Evolutionary conservation across 2,888 invertebrate genomes (phyloP).

Genomic region (Aromia moschata): DNA sequence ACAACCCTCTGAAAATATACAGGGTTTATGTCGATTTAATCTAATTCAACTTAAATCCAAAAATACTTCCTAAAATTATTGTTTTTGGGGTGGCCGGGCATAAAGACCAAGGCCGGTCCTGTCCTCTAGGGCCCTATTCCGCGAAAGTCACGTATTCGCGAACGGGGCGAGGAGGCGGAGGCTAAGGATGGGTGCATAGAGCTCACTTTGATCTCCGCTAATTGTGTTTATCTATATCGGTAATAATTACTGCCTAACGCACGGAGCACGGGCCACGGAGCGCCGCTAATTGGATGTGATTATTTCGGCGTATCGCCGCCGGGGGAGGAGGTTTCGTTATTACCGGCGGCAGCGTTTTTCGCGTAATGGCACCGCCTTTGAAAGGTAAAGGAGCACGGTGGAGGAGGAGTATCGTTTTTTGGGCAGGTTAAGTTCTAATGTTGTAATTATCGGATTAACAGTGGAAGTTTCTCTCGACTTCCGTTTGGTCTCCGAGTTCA

Average conservation of each 20-base stretch:
- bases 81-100: no score
- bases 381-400: not conserved
- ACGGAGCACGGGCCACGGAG: conserved; percentile 31
- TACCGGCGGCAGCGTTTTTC: not conserved
- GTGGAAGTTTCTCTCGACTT: no score
- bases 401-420: not conserved
- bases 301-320: conserved; percentile 23
- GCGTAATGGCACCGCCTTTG: not conserved
- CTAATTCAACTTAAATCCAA: no score
- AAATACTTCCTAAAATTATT: no score
- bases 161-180: conserved; percentile 48
- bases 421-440: no score
- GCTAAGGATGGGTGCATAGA: conserved; percentile 53
- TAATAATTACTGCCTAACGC: conserved; percentile 39
- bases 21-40: no score
- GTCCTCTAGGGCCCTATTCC: no score
- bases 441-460: no score
- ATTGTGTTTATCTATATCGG: conserved; percentile 52
- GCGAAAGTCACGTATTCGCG: conserved; percentile 57
- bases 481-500: no score
- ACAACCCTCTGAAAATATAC: no score
- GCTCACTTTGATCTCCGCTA: conserved; percentile 54
- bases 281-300: conserved; percentile 33
- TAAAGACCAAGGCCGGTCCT: conserved; percentile 38
- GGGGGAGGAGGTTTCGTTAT: not conserved